Percentiles rank a stretch among this genome's conserved stretches.
phyloP scores from a whole-genome alignment of 2,113 vertebrate species.

The Petrocephalus zakoni region DNA sequence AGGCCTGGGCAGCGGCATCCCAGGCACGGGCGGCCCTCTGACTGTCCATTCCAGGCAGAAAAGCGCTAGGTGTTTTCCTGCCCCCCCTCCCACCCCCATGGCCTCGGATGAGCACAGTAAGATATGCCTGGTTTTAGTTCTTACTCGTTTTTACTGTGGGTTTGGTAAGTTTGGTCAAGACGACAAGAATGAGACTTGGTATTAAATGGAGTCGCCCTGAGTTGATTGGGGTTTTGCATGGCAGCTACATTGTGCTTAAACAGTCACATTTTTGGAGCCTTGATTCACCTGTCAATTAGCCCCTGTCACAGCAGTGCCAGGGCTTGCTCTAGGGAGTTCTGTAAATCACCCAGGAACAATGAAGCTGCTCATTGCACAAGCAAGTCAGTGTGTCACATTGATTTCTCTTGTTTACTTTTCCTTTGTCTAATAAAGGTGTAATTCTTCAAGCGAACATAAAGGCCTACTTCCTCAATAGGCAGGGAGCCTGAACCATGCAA shows the following conservation, averaged over 20 bases:
- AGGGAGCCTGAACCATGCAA: neutral
- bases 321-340: too few species aligned
- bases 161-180: neutral
- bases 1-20: neutral
- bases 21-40: neutral
- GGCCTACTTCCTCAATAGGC: neutral
- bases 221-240: neutral
- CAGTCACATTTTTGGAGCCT: neutral
- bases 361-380: neutral
- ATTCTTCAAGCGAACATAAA: neutral
- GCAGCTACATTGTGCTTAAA: neutral
- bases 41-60: neutral
- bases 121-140: neutral
- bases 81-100: neutral
- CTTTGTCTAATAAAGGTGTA: neutral
- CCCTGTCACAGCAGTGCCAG: neutral
- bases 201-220: neutral
- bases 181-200: neutral
- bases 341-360: neutral
- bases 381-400: neutral
- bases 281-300: neutral
- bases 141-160: neutral
- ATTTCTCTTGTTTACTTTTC: slow-evolving; percentile 4
- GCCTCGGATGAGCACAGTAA: neutral
- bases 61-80: neutral